Evolutionary conservation across 2,797 vertebrate species (phyloP), one percentile per base, ranked within the genome.

Genomic region (Pterois miles): DNA sequence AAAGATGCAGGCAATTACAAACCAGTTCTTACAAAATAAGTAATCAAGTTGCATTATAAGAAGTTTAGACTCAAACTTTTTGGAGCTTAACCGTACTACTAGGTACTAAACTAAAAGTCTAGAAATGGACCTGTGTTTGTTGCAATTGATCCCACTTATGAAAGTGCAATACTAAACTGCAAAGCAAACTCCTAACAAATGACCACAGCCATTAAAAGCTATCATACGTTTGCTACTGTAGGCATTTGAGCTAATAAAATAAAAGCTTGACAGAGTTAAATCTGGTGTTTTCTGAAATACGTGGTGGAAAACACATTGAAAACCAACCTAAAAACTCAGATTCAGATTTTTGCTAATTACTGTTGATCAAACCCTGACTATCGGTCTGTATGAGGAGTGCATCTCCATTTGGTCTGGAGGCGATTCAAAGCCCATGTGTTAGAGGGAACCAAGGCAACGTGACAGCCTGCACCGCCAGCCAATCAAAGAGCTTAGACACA

Each of bases 351-450:
- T 62, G 27, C 33, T 65, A 38, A 69, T 80, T 48, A 13, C 25
- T 53, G 46, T 22, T 68, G 33, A 78, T 72, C 57, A 31, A 40
- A 29, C 33, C n/a, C 29, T 14, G 31, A 54, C 53, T 65, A 50
- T 77, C 29, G n/a, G 57, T 59, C 18, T 67, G 43, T 31, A 38
- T 16, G 34, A 71, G 63, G 57, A 56, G 65, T 18, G n/a, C 23
- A 4, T 73, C 52, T 80, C 57, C 48, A 56, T 68, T 84, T 71
- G 54, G 60, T 64, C 57, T 71, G 62, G 66, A 78, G 65, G 43
- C 14, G 4, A 65, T 80, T 81, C 70, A 83, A 85, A 82, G 74
- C 60, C 54, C 4, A 9, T 40, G 54, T 53, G 25, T 78, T 60
- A 12, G 18, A 82, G 66, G 2, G 18, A 68, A 74, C 36, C 52